Evolutionary conservation across 2,888 invertebrate genomes (phyloP).

Genomic region (Augiades crinisus): DNA sequence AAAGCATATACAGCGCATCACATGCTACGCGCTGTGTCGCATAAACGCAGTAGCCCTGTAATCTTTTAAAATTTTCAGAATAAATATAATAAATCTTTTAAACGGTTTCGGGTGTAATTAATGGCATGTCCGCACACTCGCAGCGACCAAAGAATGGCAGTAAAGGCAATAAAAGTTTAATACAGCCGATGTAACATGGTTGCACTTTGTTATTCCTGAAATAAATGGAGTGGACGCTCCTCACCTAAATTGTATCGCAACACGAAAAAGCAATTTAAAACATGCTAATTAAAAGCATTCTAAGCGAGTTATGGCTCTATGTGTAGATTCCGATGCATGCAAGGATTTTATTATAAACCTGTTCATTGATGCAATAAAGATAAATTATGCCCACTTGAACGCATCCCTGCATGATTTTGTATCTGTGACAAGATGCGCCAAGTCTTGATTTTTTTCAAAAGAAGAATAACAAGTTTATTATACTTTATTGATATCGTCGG

Average conservation of each 20-base stretch:
- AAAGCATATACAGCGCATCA: not conserved
- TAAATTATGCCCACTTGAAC: constrained; percentile 2
- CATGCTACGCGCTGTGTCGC: not conserved
- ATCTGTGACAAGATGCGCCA: not conserved
- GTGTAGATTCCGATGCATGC: constrained; percentile 19
- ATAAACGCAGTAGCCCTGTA: constrained; percentile 16
- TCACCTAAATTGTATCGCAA: constrained; percentile 42
- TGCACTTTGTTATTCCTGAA: constrained; percentile 58
- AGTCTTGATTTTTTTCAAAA: not conserved
- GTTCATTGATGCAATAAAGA: constrained; percentile 4
- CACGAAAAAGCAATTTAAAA: constrained; percentile 53
- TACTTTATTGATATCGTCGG: too few species aligned
- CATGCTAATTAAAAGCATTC: constrained; percentile 47
- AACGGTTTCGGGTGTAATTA: constrained; percentile 71
- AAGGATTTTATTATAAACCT: constrained; percentile 17
- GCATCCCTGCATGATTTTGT: constrained; percentile 5
- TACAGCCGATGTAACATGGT: constrained; percentile 60
- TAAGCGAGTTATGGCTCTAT: constrained; percentile 24
- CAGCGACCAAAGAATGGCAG: constrained; percentile 64
- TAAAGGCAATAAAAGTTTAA: constrained; percentile 68
- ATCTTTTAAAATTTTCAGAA: constrained; percentile 47
- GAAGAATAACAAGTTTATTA: too few species aligned
- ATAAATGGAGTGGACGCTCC: constrained; percentile 47
- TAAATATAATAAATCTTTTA: constrained; percentile 71
- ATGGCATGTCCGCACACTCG: constrained; percentile 65